Evolutionary conservation across 2,888 invertebrate species (phyloP).

Genomic region (Terebella lapidaria): DNA sequence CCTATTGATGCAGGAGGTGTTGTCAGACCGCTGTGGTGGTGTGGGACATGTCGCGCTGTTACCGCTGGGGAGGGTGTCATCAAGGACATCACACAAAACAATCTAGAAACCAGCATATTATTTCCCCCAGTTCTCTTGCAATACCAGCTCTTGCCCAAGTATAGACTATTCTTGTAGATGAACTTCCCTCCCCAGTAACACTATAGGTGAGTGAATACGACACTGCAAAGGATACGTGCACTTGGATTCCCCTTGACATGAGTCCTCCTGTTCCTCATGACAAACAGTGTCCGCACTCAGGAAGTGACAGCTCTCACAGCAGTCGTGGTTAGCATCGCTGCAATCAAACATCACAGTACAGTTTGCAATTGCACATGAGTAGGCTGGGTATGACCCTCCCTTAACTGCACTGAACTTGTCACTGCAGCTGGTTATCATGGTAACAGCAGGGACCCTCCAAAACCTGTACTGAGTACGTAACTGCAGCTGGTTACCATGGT

Average conservation of each 20-base stretch:
- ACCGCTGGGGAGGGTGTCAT: conserved; percentile 8
- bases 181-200: no score
- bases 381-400: no score
- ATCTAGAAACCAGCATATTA: background rate
- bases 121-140: background rate
- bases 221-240: conserved; percentile 41
- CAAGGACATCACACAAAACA: conserved; percentile 22
- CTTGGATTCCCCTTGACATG: conserved; percentile 81
- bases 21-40: conserved; percentile 7
- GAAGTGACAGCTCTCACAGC: conserved; percentile 86
- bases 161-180: no score
- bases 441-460: background rate
- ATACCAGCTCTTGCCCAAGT: no score
- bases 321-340: conserved; percentile 91
- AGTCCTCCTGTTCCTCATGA: conserved; percentile 52
- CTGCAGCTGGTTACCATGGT: background rate
- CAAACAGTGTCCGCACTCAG: conserved; percentile 67
- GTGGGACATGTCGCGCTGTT: conserved; percentile 6
- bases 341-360: conserved; percentile 25
- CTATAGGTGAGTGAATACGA: no score
- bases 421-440: background rate
- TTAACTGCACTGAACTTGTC: background rate
- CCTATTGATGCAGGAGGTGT: conserved; percentile 13
- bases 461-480: no score
- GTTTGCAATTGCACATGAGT: background rate